Percentiles rank a stretch among this genome's conserved stretches.
These are phyloP conservation scores for Eretmocerus hayati DNA, from an alignment of 2,888 invertebrate species.

Conservation along the genomic window DNA sequence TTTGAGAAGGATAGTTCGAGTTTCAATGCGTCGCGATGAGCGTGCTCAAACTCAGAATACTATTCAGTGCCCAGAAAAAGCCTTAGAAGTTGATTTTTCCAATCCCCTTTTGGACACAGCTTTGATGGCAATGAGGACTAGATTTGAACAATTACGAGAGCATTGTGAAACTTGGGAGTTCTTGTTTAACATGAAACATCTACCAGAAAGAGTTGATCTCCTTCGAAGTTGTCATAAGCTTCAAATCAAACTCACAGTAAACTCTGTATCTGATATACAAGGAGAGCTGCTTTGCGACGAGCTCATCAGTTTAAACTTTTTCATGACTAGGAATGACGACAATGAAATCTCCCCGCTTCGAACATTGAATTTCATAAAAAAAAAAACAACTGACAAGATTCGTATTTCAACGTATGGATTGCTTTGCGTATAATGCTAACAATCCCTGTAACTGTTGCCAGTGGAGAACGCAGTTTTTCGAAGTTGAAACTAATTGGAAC, in stretches of 20 bases:
- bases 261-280: conserved; percentile 19
- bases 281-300: neutral
- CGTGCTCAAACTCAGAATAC: too few species aligned
- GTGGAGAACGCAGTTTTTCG: neutral
- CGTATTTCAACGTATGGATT: neutral
- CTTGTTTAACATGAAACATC: conserved; percentile 18
- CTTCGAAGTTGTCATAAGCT: conserved; percentile 16
- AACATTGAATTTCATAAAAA: too few species aligned
- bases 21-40: too few species aligned
- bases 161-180: conserved; percentile 12
- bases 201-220: conserved; percentile 4
- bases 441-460: conserved; percentile 1
- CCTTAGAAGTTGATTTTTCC: neutral
- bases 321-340: too few species aligned
- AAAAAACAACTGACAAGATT: too few species aligned
- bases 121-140: neutral
- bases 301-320: too few species aligned
- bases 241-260: conserved; percentile 12
- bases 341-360: too few species aligned
- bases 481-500: neutral
- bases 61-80: too few species aligned
- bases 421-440: neutral
- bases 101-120: neutral
- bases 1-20: too few species aligned
- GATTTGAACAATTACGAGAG: conserved; percentile 1